A percentile compares a stretch with the other conserved stretches of the same genome.
Conservation (phyloP, 2,888 invertebrate genomes). For the Galerucella calmariensis region DNA sequence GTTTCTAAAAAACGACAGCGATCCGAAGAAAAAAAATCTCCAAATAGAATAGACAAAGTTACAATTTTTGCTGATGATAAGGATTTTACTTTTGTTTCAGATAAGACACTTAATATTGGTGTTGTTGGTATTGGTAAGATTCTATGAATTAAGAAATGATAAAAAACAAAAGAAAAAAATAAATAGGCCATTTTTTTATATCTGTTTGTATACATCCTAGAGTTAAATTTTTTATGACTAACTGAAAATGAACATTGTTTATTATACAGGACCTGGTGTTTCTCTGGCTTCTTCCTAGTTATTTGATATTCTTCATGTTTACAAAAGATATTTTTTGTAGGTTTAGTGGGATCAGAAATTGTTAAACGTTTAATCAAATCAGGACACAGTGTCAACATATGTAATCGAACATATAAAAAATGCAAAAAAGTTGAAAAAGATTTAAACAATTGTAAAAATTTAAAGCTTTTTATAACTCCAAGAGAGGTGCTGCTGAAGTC, state of each 20-base stretch:
- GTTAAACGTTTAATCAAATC: neutral
- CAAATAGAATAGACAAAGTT: neutral
- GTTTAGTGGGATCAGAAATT: neutral
- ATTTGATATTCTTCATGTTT: too few relatives aligned
- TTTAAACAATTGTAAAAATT: neutral
- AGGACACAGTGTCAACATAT: constrained; percentile 5
- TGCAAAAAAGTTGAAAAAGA: neutral
- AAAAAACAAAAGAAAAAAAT: too few relatives aligned
- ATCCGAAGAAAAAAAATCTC: neutral
- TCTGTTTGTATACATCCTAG: too few relatives aligned
- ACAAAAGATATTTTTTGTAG: neutral
- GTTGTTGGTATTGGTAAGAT: neutral
- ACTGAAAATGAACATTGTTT: too few relatives aligned
- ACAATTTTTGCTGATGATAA: neutral
- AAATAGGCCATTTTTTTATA: too few relatives aligned
- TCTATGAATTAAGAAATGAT: too few relatives aligned
- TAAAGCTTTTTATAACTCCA: neutral
- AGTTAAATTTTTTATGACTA: too few relatives aligned
- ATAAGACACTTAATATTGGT: neutral
- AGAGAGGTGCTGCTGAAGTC: neutral
- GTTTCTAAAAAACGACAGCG: neutral
- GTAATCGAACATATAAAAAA: constrained; percentile 1
- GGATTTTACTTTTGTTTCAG: neutral
- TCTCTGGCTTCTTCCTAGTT: too few relatives aligned
- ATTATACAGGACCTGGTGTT: too few relatives aligned